These are phyloP conservation scores for Equus quagga DNA, from an alignment of 2,113 vertebrate species.

Conservation along the genomic window DNA sequence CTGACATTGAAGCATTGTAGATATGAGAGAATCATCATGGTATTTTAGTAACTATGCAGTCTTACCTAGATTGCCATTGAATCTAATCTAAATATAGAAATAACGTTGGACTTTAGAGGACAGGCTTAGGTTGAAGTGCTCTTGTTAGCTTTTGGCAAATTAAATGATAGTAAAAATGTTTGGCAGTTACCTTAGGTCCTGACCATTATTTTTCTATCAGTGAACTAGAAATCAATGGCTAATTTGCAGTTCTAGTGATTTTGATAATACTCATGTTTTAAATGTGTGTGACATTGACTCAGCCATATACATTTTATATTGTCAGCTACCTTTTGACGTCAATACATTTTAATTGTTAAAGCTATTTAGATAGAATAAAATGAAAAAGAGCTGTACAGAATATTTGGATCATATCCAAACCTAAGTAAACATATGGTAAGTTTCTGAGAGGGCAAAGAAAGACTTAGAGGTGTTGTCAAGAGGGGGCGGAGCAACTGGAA, in stretches of 20 bases:
- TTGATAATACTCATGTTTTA: conserved; percentile 86
- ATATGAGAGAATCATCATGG: neutral
- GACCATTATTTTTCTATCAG: conserved; percentile 85
- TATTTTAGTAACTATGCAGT: neutral
- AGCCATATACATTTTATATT: conserved; percentile 85
- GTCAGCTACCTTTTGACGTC: conserved; percentile 86
- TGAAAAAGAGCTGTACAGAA: neutral
- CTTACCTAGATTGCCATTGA: neutral
- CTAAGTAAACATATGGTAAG: neutral
- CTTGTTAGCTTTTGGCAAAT: conserved; percentile 85
- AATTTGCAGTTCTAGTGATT: conserved; percentile 87
- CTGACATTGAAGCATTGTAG: neutral
- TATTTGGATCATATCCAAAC: conserved; percentile 62
- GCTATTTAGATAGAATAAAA: conserved; percentile 79
- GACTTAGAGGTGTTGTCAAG: neutral
- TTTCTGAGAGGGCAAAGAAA: neutral
- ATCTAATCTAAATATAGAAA: neutral
- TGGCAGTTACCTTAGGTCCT: conserved; percentile 83
- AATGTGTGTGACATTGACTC: conserved; percentile 83
- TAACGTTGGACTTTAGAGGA: conserved; percentile 70
- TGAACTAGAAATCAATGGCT: conserved; percentile 81
- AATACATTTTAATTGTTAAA: conserved; percentile 85
- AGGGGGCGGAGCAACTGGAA: neutral
- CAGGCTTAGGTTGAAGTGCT: conserved; percentile 80
- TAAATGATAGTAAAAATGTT: conserved; percentile 85